A percentile compares a stretch with the other conserved stretches of the same genome.
Conservation (phyloP, 2,888 invertebrate species). For the Silvanus unidentatus region DNA sequence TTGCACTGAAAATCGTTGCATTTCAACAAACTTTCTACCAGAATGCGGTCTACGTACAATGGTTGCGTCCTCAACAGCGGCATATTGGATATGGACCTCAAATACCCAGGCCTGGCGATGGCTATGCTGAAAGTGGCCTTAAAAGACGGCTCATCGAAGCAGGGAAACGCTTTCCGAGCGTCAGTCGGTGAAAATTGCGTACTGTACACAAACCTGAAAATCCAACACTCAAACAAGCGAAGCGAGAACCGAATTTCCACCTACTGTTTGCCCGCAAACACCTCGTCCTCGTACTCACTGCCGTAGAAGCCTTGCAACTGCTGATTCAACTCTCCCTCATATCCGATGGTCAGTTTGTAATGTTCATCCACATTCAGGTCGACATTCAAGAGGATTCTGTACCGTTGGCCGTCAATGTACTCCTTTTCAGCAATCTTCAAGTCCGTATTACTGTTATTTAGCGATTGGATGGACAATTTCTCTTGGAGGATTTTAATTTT, state of each 20-base stretch:
- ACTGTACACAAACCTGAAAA: constrained; percentile 66
- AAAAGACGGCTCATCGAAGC: constrained; percentile 79
- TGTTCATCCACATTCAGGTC: constrained; percentile 35
- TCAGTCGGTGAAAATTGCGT: constrained; percentile 78
- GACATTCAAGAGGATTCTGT: constrained; percentile 40
- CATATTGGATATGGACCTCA: constrained; percentile 63
- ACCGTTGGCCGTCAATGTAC: constrained; percentile 38
- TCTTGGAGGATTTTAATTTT: constrained; percentile 44
- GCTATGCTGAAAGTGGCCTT: constrained; percentile 71
- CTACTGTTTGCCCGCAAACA: constrained; percentile 9
- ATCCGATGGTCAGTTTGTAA: constrained; percentile 50
- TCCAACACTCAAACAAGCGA: background rate
- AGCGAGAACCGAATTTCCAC: no score
- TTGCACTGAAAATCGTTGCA: constrained; percentile 29
- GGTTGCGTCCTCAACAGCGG: constrained; percentile 45
- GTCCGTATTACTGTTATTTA: constrained; percentile 4
- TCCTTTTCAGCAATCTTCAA: constrained; percentile 38
- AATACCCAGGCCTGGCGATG: constrained; percentile 53
- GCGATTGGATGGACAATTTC: constrained; percentile 34
- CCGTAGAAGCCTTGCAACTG: constrained; percentile 56
- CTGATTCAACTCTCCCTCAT: constrained; percentile 50
- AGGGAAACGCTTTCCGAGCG: constrained; percentile 78
- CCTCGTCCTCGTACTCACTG: constrained; percentile 46
- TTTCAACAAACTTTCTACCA: no score
- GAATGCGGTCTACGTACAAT: constrained; percentile 12